phyloP scores from a whole-genome alignment of 2,797 vertebrate genomes.

The Myotis findleyi region DNA sequence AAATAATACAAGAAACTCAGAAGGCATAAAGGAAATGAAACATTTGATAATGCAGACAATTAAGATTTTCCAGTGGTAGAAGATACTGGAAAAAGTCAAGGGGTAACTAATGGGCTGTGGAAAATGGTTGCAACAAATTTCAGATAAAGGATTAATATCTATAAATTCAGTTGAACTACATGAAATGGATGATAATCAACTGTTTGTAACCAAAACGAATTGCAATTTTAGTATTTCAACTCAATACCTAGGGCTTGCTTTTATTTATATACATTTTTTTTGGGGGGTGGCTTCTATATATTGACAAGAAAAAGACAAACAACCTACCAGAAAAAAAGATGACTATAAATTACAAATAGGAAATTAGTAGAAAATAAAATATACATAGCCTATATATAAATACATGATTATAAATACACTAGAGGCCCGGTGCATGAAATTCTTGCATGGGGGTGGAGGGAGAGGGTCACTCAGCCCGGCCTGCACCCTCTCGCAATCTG shows the following conservation, averaged over 20 bases:
- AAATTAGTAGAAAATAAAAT: conserved; percentile 43
- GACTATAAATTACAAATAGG: conserved; percentile 8
- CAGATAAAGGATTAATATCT: neutral
- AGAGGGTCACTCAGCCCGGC: too few relatives aligned
- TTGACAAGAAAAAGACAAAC: neutral
- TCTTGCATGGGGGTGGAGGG: too few relatives aligned
- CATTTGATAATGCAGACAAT: conserved; percentile 41
- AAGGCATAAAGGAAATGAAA: conserved; percentile 47
- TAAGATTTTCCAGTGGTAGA: conserved; percentile 2
- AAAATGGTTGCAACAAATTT: conserved; percentile 37
- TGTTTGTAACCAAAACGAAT: conserved; percentile 16
- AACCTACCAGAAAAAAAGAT: neutral
- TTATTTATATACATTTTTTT: neutral
- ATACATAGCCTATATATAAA: conserved; percentile 6
- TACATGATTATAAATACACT: neutral
- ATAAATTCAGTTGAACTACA: conserved; percentile 2
- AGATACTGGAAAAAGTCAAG: conserved; percentile 44
- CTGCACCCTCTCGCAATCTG: too few relatives aligned
- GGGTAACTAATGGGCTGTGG: neutral
- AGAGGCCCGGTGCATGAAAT: too few relatives aligned
- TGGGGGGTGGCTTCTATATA: neutral
- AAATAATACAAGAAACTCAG: conserved; percentile 41
- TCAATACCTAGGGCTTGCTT: neutral
- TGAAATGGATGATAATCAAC: conserved; percentile 34
- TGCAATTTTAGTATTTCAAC: conserved; percentile 41